Percentiles rank a stretch among this genome's conserved stretches.
These are phyloP conservation scores for Eurystomus glaucurus DNA, from an alignment of 2,797 vertebrate species.

Conservation along the genomic window DNA sequence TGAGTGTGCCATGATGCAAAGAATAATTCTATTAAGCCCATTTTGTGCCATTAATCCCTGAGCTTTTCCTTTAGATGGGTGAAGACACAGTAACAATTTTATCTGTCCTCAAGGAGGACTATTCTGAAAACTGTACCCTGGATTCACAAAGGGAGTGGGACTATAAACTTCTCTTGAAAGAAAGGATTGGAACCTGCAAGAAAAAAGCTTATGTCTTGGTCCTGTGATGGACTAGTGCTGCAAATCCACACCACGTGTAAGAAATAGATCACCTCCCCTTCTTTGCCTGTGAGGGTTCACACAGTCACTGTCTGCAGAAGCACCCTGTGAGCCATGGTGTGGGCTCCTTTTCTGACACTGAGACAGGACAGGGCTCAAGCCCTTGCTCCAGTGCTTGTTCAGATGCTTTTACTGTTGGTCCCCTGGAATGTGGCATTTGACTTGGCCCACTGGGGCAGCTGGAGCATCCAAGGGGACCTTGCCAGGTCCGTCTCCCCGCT, in stretches of 20 bases:
- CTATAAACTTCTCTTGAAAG: background rate
- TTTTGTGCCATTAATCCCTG: background rate
- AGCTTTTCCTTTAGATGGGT: background rate
- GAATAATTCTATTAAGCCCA: background rate
- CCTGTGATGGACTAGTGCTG: background rate
- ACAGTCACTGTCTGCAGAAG: background rate
- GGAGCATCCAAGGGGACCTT: background rate
- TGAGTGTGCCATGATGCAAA: background rate
- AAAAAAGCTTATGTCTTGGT: background rate
- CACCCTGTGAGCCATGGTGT: background rate
- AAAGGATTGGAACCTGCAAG: background rate
- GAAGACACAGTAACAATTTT: background rate
- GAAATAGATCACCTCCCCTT: background rate
- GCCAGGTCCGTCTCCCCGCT: background rate
- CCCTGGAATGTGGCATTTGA: fast-evolving
- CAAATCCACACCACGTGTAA: background rate
- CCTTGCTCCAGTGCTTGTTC: background rate
- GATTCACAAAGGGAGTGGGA: background rate
- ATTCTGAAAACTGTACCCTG: background rate
- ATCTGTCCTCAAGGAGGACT: background rate
- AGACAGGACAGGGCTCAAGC: background rate
- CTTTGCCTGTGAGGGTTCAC: background rate
- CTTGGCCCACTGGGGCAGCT: background rate
- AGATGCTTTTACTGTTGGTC: background rate
- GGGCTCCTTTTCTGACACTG: background rate